Evolutionary conservation across 2,113 vertebrate genomes (phyloP).

Genomic region (Barnardius zonarius): DNA sequence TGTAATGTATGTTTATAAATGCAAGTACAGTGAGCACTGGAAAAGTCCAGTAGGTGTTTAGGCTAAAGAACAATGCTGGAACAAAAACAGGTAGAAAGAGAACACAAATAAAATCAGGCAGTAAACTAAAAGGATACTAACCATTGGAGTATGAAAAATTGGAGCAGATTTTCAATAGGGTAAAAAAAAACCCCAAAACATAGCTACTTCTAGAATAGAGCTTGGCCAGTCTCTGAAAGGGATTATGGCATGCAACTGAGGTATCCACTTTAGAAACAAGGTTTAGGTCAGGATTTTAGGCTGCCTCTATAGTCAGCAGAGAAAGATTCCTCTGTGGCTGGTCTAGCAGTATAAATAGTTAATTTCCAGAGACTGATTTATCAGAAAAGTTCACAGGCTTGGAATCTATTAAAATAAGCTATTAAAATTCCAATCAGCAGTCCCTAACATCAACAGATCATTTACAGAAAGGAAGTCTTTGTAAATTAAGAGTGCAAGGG

Average conservation of each 20-base stretch:
- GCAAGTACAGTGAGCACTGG: not conserved
- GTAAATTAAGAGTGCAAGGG: not conserved
- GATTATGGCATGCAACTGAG: not conserved
- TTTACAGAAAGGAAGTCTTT: not conserved
- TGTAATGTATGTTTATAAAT: not conserved
- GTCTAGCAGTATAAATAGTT: not conserved
- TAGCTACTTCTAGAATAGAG: not conserved
- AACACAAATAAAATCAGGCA: not conserved
- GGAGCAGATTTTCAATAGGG: not conserved
- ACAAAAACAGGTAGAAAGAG: not conserved
- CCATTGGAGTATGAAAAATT: not conserved
- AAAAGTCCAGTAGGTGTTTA: not conserved
- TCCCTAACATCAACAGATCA: not conserved
- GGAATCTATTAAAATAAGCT: not conserved
- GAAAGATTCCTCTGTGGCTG: not conserved
- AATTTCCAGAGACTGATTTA: not conserved
- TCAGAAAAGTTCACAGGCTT: not conserved
- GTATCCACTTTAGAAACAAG: not conserved
- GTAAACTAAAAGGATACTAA: not conserved
- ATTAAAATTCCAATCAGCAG: not conserved
- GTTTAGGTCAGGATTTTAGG: conserved; percentile 5
- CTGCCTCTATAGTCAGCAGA: not conserved
- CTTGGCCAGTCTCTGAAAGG: not conserved
- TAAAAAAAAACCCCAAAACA: not conserved
- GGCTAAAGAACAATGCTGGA: not conserved